phyloP scores from a whole-genome alignment of 2,797 vertebrate genomes.

The Emydoidea blandingii region DNA sequence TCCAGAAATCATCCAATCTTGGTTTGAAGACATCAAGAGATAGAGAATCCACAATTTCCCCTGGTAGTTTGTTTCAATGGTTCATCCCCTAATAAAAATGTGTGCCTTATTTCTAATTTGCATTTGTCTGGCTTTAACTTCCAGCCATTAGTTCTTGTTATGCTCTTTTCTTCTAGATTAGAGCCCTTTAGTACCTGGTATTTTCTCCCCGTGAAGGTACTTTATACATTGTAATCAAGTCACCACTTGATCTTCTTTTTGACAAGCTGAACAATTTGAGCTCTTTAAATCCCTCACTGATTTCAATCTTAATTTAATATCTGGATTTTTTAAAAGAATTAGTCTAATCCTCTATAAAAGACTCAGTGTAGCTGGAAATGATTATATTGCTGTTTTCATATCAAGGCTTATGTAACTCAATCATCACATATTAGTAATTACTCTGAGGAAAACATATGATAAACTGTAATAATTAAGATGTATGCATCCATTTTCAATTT shows the following conservation, averaged over 20 bases:
- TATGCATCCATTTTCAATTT: not conserved
- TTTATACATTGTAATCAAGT: not conserved
- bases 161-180: not conserved
- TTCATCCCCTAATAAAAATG: not conserved
- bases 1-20: not conserved
- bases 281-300: not conserved
- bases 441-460: not conserved
- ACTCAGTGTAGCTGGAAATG: not conserved
- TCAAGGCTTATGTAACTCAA: not conserved
- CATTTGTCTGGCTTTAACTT: not conserved
- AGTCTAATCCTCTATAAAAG: not conserved
- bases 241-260: not conserved
- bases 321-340: not conserved
- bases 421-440: slow-evolving; percentile 3
- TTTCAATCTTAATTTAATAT: not conserved
- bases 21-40: not conserved
- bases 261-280: not conserved
- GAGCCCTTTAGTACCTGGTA: not conserved
- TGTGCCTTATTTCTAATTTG: not conserved
- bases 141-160: not conserved
- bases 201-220: not conserved
- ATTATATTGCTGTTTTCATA: not conserved
- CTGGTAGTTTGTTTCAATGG: not conserved
- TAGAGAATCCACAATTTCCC: not conserved
- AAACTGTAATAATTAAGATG: not conserved